Conservation (phyloP, 2,797 vertebrate genomes). For the Menidia menidia region DNA sequence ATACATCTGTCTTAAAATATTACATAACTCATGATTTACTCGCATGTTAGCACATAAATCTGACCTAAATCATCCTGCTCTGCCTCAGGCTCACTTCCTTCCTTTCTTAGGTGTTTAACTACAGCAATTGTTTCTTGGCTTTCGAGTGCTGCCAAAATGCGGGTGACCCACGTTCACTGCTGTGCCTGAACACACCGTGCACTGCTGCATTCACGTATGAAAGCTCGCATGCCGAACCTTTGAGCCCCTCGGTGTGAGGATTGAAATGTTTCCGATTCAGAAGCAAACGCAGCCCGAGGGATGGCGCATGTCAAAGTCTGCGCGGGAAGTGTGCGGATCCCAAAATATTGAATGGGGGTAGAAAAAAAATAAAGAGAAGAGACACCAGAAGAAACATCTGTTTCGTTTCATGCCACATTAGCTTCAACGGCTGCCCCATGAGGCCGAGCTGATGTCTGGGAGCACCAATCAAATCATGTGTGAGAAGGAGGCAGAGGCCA, state of each 20-base stretch:
- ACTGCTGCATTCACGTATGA: conserved; percentile 1
- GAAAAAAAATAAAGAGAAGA: conserved; percentile 33
- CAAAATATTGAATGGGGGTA: conserved; percentile 33
- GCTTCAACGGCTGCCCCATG: conserved; percentile 65
- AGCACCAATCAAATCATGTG: conserved; percentile 75
- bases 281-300: neutral
- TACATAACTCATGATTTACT: neutral
- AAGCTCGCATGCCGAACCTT: neutral
- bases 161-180: neutral
- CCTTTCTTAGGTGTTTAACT: neutral
- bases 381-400: conserved; percentile 80
- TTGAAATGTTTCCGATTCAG: neutral
- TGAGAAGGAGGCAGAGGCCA: conserved; percentile 74
- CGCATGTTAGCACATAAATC: neutral
- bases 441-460: conserved; percentile 71
- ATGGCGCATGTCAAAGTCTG: neutral
- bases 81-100: neutral
- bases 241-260: neutral
- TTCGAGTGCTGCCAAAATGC: conserved; percentile 1
- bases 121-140: neutral
- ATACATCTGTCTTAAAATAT: neutral
- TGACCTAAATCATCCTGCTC: neutral
- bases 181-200: conserved; percentile 1
- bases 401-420: conserved; percentile 76
- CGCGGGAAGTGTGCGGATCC: conserved; percentile 40